A percentile compares a stretch with the other conserved stretches of the same genome.
These are phyloP conservation scores for Magallana angulata DNA, from an alignment of 1,140 invertebrate genomes.

Conservation along the genomic window DNA sequence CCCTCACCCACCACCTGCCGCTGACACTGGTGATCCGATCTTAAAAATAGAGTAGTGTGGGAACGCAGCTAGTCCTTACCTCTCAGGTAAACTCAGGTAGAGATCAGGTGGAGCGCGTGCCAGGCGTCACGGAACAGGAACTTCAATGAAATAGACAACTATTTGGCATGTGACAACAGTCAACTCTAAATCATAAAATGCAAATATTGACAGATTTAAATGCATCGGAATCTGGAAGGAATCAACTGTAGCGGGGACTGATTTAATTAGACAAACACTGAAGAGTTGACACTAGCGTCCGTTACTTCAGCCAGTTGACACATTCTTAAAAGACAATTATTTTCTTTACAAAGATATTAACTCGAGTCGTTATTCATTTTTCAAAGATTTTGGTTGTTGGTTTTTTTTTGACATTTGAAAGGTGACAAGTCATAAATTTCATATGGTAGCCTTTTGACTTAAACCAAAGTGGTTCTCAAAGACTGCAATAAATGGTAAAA, in stretches of 20 bases:
- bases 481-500: too few species aligned
- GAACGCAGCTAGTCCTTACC: conserved; percentile 34
- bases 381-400: too few species aligned
- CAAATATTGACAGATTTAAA: conserved; percentile 29
- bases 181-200: conserved; percentile 35
- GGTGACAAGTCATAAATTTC: too few species aligned
- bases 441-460: too few species aligned
- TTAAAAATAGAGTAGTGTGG: conserved; percentile 32
- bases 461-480: too few species aligned
- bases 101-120: conserved; percentile 33
- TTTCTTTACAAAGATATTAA: too few species aligned
- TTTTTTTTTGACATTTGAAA: too few species aligned
- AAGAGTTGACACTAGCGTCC: too few species aligned
- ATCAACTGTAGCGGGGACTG: not conserved
- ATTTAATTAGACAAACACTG: conserved; percentile 20
- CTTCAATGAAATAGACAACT: conserved; percentile 17
- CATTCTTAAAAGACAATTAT: too few species aligned
- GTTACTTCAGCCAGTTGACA: too few species aligned
- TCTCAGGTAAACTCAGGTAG: conserved; percentile 32
- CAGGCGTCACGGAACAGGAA: conserved; percentile 6
- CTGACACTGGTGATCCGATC: conserved; percentile 27
- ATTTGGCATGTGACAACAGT: conserved; percentile 30
- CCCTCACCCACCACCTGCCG: conserved; percentile 30
- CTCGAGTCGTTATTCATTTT: too few species aligned
- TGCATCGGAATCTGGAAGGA: conserved; percentile 30